These are phyloP conservation scores for Ciona savignyi DNA, from an alignment of 23 tunicate genomes.

Conservation along the genomic window DNA sequence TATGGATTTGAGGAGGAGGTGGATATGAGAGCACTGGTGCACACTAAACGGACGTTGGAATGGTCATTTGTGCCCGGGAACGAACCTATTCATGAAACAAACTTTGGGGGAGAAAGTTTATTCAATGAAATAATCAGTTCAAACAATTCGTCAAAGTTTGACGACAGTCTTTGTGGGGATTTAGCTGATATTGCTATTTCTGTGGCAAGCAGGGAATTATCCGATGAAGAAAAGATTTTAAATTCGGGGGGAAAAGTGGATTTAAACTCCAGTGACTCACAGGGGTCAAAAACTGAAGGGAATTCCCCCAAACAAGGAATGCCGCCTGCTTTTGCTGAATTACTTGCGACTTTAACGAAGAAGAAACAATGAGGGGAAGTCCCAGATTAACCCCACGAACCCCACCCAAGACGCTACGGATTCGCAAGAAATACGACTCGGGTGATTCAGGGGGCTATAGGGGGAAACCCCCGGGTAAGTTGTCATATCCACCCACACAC, in stretches of 20 bases:
- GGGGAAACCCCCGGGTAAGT: no score
- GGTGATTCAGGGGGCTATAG: no score
- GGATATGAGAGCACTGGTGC: not conserved
- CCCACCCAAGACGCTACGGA: no score
- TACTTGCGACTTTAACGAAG: not conserved
- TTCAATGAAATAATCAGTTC: no score
- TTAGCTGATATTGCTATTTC: not conserved
- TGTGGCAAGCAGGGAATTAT: not conserved
- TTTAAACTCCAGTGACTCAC: not conserved
- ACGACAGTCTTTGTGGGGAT: no score
- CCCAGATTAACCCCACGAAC: not conserved
- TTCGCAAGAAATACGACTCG: no score
- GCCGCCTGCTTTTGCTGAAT: not conserved
- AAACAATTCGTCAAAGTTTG: no score
- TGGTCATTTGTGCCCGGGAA: no score
- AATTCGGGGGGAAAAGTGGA: no score
- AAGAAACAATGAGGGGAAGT: not conserved
- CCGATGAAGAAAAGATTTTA: not conserved
- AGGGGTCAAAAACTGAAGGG: no score
- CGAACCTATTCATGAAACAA: not conserved
- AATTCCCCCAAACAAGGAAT: not conserved
- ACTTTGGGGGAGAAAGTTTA: not conserved
- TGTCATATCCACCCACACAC: no score
- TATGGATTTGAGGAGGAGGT: not conserved
- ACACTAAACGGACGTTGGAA: no score